Conservation (phyloP, 2,797 vertebrate species). For the Eutrigla gurnardus region DNA sequence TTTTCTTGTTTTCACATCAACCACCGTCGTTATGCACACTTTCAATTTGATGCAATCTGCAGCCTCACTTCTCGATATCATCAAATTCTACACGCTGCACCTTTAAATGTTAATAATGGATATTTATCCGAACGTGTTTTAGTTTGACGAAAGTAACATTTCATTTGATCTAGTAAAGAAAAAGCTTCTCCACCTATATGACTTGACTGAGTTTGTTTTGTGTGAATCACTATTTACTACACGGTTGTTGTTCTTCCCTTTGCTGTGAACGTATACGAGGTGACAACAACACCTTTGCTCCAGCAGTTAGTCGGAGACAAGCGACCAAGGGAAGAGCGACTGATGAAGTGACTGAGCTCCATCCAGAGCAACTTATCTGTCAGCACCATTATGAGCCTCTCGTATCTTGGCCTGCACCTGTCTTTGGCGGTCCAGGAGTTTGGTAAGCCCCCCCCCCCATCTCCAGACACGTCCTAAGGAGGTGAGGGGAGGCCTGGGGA, state of each 20-base stretch:
- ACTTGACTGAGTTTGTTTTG: neutral
- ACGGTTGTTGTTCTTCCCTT: conserved; percentile 25
- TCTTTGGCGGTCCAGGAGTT: conserved; percentile 61
- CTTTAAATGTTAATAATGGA: neutral
- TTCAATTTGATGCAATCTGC: too few species aligned
- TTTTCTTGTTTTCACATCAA: too few species aligned
- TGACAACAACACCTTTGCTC: conserved; percentile 58
- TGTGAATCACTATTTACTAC: neutral
- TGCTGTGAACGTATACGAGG: conserved; percentile 51
- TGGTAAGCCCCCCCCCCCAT: conserved; percentile 10
- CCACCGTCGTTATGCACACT: too few species aligned
- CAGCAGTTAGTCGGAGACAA: conserved; percentile 57
- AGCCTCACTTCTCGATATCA: too few species aligned
- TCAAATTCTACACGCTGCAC: too few species aligned
- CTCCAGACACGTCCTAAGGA: conserved; percentile 41
- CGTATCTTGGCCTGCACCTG: conserved; percentile 80
- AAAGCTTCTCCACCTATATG: neutral
- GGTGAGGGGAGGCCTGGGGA: conserved; percentile 48
- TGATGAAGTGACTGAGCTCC: conserved; percentile 53
- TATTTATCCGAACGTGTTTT: neutral
- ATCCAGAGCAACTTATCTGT: conserved; percentile 73
- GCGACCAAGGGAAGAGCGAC: conserved; percentile 44
- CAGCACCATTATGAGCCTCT: conserved; percentile 71
- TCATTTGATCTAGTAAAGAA: neutral
- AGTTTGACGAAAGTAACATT: neutral